These are phyloP conservation scores for Akabosia matsudoensis DNA, from an alignment of 1,140 invertebrate species.

Conservation along the genomic window DNA sequence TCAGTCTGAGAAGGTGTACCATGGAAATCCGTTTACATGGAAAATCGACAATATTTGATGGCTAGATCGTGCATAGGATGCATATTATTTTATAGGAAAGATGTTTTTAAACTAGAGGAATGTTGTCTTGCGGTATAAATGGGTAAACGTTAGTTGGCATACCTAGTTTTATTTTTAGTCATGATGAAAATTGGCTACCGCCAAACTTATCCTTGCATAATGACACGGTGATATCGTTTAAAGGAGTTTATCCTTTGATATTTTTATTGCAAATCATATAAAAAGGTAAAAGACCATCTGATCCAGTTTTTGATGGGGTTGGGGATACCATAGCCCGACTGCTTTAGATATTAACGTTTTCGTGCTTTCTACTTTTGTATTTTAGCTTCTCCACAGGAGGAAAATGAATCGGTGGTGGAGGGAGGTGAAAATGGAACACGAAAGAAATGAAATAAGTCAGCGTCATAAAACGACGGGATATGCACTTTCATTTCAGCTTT, in stretches of 20 bases:
- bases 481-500: background rate
- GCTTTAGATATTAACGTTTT: too few species aligned
- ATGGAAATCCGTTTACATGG: background rate
- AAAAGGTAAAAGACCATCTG: background rate
- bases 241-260: too few species aligned
- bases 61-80: background rate
- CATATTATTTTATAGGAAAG: background rate
- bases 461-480: slow-evolving; percentile 10
- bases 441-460: background rate
- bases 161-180: background rate
- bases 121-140: too few species aligned
- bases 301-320: background rate
- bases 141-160: too few species aligned
- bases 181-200: too few species aligned
- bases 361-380: too few species aligned
- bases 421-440: too few species aligned
- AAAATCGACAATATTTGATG: background rate
- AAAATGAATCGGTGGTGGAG: background rate
- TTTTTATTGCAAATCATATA: background rate
- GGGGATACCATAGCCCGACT: too few species aligned
- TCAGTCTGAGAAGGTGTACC: background rate
- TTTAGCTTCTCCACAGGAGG: too few species aligned
- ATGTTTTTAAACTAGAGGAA: background rate
- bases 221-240: too few species aligned
- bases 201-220: too few species aligned